Evolutionary conservation across 2,888 invertebrate species (phyloP).

Genomic region (Lamellibrachia satsuma): DNA sequence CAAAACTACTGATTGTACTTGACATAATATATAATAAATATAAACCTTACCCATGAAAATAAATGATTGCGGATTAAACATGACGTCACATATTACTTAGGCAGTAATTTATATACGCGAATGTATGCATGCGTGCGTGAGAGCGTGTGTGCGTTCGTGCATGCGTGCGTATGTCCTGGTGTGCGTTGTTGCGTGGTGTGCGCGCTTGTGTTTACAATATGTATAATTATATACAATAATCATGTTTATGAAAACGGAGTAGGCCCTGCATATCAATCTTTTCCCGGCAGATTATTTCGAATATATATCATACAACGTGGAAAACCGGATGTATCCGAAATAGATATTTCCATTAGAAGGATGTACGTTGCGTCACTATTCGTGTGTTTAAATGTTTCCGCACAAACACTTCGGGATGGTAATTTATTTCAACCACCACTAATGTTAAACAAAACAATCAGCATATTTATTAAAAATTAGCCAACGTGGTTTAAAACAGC

Average conservation of each 20-base stretch:
- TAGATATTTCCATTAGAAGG: background rate
- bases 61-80: too few species aligned
- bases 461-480: slow-evolving; percentile 6
- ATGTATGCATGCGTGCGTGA: background rate
- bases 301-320: background rate
- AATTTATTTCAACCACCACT: background rate
- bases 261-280: background rate
- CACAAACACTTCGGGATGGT: background rate
- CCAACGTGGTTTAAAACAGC: background rate
- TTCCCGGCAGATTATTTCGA: background rate
- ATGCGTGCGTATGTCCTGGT: background rate
- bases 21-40: too few species aligned
- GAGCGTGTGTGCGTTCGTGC: too few species aligned
- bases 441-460: background rate
- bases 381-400: background rate
- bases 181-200: background rate
- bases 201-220: background rate
- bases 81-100: too few species aligned
- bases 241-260: background rate
- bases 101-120: background rate
- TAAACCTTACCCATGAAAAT: too few species aligned
- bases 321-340: background rate
- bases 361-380: background rate
- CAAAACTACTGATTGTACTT: too few species aligned
- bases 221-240: background rate